These are phyloP conservation scores for Coreius guichenoti DNA, from an alignment of 2,797 vertebrate species.

Conservation along the genomic window DNA sequence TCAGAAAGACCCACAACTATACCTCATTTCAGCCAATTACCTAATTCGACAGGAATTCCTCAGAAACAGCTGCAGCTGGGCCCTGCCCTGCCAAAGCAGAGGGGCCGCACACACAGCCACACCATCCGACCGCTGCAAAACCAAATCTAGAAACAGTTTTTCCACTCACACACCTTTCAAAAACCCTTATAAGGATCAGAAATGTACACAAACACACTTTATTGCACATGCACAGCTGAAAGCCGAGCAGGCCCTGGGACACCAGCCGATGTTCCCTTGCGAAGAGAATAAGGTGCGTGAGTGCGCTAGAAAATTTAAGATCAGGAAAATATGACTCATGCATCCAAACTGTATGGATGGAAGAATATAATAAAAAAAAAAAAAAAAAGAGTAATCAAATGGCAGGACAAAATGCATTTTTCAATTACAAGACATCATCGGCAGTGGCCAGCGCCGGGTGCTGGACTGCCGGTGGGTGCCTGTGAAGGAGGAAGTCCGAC, in stretches of 20 bases:
- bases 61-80: slow-evolving; percentile 58
- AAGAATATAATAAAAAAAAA: background rate
- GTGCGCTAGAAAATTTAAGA: background rate
- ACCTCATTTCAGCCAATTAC: slow-evolving; percentile 61
- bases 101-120: background rate
- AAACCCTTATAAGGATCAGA: background rate
- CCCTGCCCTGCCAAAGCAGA: slow-evolving; percentile 48
- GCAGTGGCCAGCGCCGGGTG: background rate
- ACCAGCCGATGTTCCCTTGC: background rate
- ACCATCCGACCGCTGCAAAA: background rate
- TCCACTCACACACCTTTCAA: background rate
- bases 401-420: background rate
- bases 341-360: background rate
- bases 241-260: background rate
- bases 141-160: background rate
- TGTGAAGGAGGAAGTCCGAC: slow-evolving; percentile 39
- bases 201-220: background rate
- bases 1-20: slow-evolving; percentile 42
- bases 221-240: background rate
- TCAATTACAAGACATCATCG: slow-evolving; percentile 35
- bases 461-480: slow-evolving; percentile 21
- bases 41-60: slow-evolving; percentile 68
- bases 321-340: background rate
- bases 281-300: background rate
- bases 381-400: background rate